Percentiles rank a stretch among this genome's conserved stretches.
Conservation (phyloP, 1,140 invertebrate genomes). For the Parasteatoda tepidariorum region DNA sequence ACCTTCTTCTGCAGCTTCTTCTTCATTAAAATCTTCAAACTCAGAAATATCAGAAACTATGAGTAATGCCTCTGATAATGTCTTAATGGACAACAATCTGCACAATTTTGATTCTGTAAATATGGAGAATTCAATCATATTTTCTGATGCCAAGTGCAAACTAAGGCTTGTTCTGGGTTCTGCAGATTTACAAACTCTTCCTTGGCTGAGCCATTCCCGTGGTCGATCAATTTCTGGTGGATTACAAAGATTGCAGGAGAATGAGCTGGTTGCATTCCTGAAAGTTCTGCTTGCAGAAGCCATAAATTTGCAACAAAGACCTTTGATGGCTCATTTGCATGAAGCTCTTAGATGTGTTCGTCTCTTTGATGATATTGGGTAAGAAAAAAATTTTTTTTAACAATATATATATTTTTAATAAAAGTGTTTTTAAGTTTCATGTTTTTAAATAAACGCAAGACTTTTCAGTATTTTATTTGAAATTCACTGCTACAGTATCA, state of each 20-base stretch:
- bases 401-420: no score
- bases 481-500: no score
- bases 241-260: conserved; percentile 46
- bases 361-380: conserved; percentile 79
- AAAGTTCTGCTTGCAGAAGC: conserved; percentile 83
- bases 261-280: conserved; percentile 65
- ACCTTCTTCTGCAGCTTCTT: conserved; percentile 66
- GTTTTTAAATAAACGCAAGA: no score
- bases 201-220: conserved; percentile 57
- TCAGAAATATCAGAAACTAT: conserved; percentile 15
- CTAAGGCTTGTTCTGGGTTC: conserved; percentile 90
- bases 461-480: no score
- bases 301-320: conserved; percentile 84
- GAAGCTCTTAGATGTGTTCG: conserved; percentile 86
- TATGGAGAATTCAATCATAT: conserved; percentile 74
- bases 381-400: no score
- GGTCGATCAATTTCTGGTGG: conserved; percentile 47
- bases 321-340: conserved; percentile 85
- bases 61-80: conserved; percentile 53
- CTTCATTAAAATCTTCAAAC: conserved; percentile 7
- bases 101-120: conserved; percentile 75
- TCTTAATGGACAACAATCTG: conserved; percentile 71
- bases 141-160: conserved; percentile 91
- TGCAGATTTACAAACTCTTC: conserved; percentile 74
- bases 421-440: no score